A percentile compares a stretch with the other conserved stretches of the same genome.
These are phyloP conservation scores for Corvus cornix DNA, from an alignment of 2,113 vertebrate species.

Conservation along the genomic window DNA sequence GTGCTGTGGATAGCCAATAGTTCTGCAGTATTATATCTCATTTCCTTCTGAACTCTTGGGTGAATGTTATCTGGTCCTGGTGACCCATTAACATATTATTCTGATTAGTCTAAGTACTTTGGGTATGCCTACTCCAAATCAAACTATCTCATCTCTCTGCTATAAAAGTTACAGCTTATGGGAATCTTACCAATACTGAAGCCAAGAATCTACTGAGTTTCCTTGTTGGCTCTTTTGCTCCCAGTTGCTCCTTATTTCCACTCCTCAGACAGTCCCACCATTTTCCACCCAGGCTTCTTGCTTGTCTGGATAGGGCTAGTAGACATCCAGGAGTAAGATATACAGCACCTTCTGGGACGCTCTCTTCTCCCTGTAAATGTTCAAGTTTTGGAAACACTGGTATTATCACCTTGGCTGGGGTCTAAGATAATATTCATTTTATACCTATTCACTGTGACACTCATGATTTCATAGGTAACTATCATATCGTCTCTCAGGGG, in stretches of 20 bases:
- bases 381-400: neutral
- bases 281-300: neutral
- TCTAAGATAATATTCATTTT: neutral
- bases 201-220: neutral
- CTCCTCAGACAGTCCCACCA: neutral
- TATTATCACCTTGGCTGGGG: neutral
- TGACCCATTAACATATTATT: neutral
- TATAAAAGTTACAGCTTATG: neutral
- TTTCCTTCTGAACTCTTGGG: neutral
- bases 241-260: neutral
- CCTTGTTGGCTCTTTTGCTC: neutral
- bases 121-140: neutral
- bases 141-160: neutral
- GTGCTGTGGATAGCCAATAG: neutral
- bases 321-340: neutral
- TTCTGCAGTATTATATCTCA: neutral
- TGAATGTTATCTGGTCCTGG: neutral
- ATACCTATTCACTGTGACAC: neutral
- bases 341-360: neutral
- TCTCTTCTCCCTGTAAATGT: neutral
- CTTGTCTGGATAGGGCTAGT: neutral
- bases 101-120: neutral
- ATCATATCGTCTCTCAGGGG: neutral
- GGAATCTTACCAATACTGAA: neutral
- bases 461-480: neutral